Percentiles rank a stretch among this genome's conserved stretches.
Conservation (phyloP, 2,797 vertebrate genomes). For the Acanthurus tractus region DNA sequence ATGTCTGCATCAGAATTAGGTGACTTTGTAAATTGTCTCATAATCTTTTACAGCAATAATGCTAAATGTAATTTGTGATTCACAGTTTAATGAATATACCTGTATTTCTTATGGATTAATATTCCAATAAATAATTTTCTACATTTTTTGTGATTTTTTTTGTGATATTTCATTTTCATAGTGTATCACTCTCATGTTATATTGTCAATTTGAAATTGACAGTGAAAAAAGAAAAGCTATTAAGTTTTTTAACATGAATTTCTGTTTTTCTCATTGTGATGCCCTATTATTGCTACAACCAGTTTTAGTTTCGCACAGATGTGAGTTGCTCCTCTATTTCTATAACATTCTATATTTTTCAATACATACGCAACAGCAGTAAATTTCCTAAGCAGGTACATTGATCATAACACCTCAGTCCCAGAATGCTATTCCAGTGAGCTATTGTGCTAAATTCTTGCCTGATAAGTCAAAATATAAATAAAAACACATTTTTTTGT, state of each 20-base stretch:
- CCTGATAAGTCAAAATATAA: background rate
- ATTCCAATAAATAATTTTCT: conserved; percentile 67
- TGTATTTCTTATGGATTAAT: conserved; percentile 43
- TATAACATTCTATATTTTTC: background rate
- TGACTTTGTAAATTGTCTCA: background rate
- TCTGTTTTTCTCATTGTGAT: background rate
- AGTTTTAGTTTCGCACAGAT: background rate
- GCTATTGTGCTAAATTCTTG: background rate
- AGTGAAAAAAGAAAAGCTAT: background rate
- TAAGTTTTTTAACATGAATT: background rate
- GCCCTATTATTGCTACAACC: background rate
- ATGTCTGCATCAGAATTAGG: conserved; percentile 20
- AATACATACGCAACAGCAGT: too few relatives aligned
- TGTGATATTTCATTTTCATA: conserved; percentile 5
- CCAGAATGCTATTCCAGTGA: background rate
- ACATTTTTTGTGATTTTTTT: conserved; percentile 13
- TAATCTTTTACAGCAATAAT: background rate
- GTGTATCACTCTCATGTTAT: background rate
- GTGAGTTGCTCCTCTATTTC: too few relatives aligned
- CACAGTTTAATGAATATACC: conserved; percentile 29
- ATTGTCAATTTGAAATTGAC: background rate
- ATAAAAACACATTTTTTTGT: too few relatives aligned
- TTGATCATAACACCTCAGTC: background rate
- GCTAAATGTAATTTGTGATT: conserved; percentile 31
- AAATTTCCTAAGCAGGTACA: background rate